phyloP scores from a whole-genome alignment of 2,113 vertebrate genomes.

The Mustela lutreola region DNA sequence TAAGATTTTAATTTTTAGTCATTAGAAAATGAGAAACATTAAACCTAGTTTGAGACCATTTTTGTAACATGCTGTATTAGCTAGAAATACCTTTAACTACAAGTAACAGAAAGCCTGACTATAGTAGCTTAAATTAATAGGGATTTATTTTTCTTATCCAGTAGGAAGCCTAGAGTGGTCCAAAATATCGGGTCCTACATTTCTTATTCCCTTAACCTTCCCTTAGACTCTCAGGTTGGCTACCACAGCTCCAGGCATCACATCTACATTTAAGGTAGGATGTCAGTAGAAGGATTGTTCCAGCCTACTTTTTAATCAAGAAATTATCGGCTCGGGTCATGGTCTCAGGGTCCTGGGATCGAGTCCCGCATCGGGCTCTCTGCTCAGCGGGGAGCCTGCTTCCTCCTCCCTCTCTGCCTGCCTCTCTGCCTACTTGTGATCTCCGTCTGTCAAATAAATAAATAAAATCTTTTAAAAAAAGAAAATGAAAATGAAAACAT shows the following conservation, averaged over 20 bases:
- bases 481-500: not conserved
- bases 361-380: no score
- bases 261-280: not conserved
- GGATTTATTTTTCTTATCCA: not conserved
- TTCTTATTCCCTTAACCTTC: not conserved
- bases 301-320: not conserved
- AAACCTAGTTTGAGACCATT: constrained; percentile 29
- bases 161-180: not conserved
- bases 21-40: not conserved
- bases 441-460: no score
- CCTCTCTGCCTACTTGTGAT: no score
- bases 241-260: not conserved
- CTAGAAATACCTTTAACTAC: not conserved
- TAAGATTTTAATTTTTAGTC: constrained; percentile 4
- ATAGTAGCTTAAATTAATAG: not conserved
- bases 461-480: no score
- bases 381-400: no score
- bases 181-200: not conserved
- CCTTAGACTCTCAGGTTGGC: not conserved
- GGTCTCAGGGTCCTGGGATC: no score
- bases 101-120: not conserved
- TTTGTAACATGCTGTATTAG: not conserved
- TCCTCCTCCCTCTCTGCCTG: no score
- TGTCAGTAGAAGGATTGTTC: not conserved
- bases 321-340: not conserved